A percentile compares a stretch with the other conserved stretches of the same genome.
Conservation (phyloP, 2,797 vertebrate genomes). For the Adelosebastes latens region DNA sequence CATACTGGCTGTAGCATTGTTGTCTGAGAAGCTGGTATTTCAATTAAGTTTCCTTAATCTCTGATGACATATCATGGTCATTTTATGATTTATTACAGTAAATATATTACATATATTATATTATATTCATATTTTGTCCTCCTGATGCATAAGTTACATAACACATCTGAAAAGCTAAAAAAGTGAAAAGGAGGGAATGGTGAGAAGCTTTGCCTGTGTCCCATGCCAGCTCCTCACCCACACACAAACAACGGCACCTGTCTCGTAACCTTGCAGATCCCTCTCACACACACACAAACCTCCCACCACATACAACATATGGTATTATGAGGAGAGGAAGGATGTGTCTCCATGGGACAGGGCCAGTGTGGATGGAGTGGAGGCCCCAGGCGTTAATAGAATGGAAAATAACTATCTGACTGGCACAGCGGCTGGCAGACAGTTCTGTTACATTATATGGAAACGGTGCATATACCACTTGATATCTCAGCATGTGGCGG, state of each 20-base stretch:
- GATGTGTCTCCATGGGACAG: slow-evolving; percentile 35
- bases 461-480: slow-evolving; percentile 25
- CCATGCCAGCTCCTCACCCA: neutral
- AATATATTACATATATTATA: too few relatives aligned
- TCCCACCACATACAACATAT: slow-evolving; percentile 24
- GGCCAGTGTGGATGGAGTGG: neutral
- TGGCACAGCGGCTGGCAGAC: slow-evolving; percentile 9
- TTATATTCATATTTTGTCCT: neutral
- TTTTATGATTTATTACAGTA: too few relatives aligned
- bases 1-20: too few relatives aligned
- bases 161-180: neutral
- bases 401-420: slow-evolving; percentile 45
- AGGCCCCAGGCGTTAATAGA: slow-evolving; percentile 26
- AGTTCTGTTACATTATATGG: slow-evolving; percentile 41
- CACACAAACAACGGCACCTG: slow-evolving; percentile 8
- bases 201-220: neutral
- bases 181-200: neutral
- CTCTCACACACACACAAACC: neutral
- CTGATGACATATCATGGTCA: too few relatives aligned
- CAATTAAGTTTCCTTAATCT: too few relatives aligned
- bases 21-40: too few relatives aligned
- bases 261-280: neutral
- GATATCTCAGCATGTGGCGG: slow-evolving; percentile 37
- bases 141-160: neutral
- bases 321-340: slow-evolving; percentile 31